These are phyloP conservation scores for Monodelphis domestica DNA, from an alignment of 2,797 vertebrate species.

Conservation along the genomic window DNA sequence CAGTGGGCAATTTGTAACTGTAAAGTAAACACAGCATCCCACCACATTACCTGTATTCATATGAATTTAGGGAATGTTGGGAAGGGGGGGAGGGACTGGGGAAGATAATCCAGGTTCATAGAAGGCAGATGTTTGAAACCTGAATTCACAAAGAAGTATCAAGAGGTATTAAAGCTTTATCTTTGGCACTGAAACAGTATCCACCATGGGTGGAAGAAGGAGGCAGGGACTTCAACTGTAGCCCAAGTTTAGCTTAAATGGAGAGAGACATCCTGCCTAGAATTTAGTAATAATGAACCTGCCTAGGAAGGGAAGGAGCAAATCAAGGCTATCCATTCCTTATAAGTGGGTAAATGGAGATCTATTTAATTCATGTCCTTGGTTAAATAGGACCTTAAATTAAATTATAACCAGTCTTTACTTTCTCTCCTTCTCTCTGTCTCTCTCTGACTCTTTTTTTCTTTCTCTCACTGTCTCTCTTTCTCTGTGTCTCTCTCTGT, in stretches of 20 bases:
- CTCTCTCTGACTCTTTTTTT: too few species aligned
- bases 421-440: too few species aligned
- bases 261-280: fast-evolving
- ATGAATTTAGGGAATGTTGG: background rate
- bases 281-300: fast-evolving
- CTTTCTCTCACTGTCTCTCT: too few species aligned
- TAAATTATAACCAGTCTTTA: background rate
- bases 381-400: background rate
- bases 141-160: background rate
- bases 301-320: background rate
- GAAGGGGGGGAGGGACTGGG: background rate
- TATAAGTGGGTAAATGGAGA: background rate
- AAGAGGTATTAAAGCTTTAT: background rate
- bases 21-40: background rate
- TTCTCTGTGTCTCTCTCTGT: too few species aligned
- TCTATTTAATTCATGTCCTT: background rate
- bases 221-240: background rate
- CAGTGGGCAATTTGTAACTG: fast-evolving
- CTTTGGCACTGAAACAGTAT: fast-evolving
- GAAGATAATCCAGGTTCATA: too few species aligned
- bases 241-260: background rate
- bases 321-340: fast-evolving
- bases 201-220: fast-evolving
- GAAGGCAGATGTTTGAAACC: background rate
- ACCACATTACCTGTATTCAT: fast-evolving